Conservation (phyloP, 2,888 invertebrate genomes). For the Tachina grossa region DNA sequence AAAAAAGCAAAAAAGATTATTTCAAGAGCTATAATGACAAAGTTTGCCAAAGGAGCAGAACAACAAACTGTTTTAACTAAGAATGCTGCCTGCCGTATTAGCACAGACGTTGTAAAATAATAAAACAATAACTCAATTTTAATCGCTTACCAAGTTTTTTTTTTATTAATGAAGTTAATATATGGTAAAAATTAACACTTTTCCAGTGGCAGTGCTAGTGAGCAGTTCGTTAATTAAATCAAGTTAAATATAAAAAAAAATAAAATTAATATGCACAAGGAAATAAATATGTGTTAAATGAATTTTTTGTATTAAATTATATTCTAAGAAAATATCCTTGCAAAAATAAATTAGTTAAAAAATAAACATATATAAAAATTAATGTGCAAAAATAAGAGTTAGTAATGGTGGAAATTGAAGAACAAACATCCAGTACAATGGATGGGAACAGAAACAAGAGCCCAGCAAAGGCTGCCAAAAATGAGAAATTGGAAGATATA, state of each 20-base stretch:
- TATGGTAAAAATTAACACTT: conserved; percentile 59
- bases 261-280: background rate
- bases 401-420: conserved; percentile 72
- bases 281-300: background rate
- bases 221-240: conserved; percentile 42
- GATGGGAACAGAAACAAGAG: conserved; percentile 27
- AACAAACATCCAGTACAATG: conserved; percentile 50
- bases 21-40: conserved; percentile 46
- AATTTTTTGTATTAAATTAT: background rate
- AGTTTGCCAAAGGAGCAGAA: conserved; percentile 23
- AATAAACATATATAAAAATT: background rate
- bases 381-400: background rate
- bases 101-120: conserved; percentile 23
- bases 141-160: conserved; percentile 15
- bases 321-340: background rate
- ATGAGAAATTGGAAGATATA: conserved; percentile 62
- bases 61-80: conserved; percentile 16
- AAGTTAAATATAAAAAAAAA: too few relatives aligned
- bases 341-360: conserved; percentile 5
- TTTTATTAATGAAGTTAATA: conserved; percentile 57
- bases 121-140: conserved; percentile 13
- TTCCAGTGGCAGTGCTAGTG: conserved; percentile 38
- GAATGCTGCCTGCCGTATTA: conserved; percentile 19
- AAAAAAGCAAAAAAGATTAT: conserved; percentile 19
- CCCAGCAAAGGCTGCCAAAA: conserved; percentile 2